phyloP scores from a whole-genome alignment of 2,113 vertebrate species.

The Proterorhinus semilunaris region DNA sequence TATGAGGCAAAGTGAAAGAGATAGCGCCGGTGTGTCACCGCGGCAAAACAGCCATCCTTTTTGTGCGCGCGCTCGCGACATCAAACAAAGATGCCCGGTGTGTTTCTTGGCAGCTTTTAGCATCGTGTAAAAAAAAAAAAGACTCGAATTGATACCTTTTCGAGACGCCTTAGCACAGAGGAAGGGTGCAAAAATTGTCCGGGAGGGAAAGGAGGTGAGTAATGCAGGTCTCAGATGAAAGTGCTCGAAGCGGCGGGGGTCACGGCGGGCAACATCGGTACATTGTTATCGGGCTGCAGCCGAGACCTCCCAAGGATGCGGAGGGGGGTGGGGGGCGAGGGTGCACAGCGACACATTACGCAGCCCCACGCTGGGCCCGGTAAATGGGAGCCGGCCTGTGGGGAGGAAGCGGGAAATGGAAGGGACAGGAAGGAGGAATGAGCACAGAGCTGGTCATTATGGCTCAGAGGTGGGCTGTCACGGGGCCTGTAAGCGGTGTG shows the following conservation, averaged over 20 bases:
- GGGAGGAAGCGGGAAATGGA: slow-evolving; percentile 19
- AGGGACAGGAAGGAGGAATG: slow-evolving; percentile 27
- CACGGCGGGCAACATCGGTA: slow-evolving; percentile 58
- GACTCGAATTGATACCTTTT: slow-evolving; percentile 44
- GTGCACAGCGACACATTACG: slow-evolving; percentile 53
- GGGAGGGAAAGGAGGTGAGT: slow-evolving; percentile 47
- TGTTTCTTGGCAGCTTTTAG: slow-evolving; percentile 46
- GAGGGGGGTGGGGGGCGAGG: slow-evolving; percentile 26
- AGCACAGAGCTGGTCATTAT: slow-evolving; percentile 62
- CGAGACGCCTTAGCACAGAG: slow-evolving; percentile 19
- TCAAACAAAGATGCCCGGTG: slow-evolving; percentile 39
- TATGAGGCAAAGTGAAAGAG: slow-evolving; percentile 26
- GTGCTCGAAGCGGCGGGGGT: slow-evolving; percentile 31
- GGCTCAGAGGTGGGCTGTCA: slow-evolving; percentile 26
- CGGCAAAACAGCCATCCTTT: slow-evolving; percentile 15
- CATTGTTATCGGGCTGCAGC: slow-evolving; percentile 63
- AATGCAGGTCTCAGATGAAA: slow-evolving; percentile 56
- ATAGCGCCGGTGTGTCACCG: slow-evolving; percentile 13
- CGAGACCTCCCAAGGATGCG: slow-evolving; percentile 33
- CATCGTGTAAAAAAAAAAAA: slow-evolving; percentile 25
- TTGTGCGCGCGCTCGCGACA: slow-evolving; percentile 15
- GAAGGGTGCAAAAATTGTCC: slow-evolving; percentile 40
- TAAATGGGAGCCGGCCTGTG: slow-evolving; percentile 18
- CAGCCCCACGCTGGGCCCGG: slow-evolving; percentile 35
- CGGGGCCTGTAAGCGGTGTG: slow-evolving; percentile 14